Evolutionary conservation across 2,797 vertebrate species (phyloP), one percentile per base, ranked within the genome.

Genomic region (Nyctibius grandis): DNA sequence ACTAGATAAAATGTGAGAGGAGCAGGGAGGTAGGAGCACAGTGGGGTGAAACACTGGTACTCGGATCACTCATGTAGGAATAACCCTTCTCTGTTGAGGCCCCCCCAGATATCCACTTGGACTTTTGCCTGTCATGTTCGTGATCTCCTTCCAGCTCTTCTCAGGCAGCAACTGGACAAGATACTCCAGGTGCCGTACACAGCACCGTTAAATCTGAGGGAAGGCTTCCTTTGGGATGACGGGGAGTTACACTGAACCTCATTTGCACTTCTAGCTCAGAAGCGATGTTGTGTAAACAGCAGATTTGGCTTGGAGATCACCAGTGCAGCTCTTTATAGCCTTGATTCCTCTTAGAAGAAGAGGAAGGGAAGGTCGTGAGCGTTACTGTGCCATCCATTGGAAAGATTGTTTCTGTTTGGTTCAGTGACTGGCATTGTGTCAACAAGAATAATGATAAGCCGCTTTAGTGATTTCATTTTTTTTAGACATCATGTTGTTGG

Each of bases 301-400:
- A 61, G 17, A 22, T 77, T 74, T n/a, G 34, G 11, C 54, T 91
- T 82, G 63, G 59, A 76, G 16, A 45, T 79, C n/a, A 65, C 44
- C 72, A 50, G 44, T 33, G 31, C 54, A 56, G 76, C 34, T 88
- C 60, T 79, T 38, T 12, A 19, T 18, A 90, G 73, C 57, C 44
- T 89, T 36, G 16, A 33, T 38, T 89, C 22, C 26, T 89, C 59
- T 75, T 68, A 48, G 72, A 89, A 17, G 44, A 68, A n/a, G 48
- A 94, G 16, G 9, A 44, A 26, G 31, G 28, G 59, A 89, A 87
- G 64, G 33, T 61, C 0, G 0, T 28, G 26, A 65, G 12, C 2
- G 0, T 47, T 36, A 11, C 2, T 48, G 40, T 75, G 57, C 38
- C n/a, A 44, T 65, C 40, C 1, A 0, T 4, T 81, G 50, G 9